Percentiles rank a stretch among this genome's conserved stretches.
Conservation (phyloP, 1,140 invertebrate genomes). For the Littorina saxatilis region DNA sequence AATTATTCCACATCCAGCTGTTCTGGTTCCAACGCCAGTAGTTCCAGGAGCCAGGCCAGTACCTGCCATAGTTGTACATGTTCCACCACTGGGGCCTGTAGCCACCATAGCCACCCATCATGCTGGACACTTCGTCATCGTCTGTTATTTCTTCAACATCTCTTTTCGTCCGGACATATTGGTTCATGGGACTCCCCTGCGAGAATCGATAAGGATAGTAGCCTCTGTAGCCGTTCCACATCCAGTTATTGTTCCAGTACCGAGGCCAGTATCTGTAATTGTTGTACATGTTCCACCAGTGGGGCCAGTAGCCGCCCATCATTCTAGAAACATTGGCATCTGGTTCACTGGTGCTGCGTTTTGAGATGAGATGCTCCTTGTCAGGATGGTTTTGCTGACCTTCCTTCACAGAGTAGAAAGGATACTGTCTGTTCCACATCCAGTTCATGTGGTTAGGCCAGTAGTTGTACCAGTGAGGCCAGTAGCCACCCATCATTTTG, state of each 20-base stretch:
- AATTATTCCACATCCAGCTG: not conserved
- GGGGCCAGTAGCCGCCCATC: conserved; percentile 12
- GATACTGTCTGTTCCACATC: conserved; percentile 8
- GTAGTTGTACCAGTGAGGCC: not conserved
- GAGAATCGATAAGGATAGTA: not conserved
- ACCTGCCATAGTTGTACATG: conserved; percentile 5
- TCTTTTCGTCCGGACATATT: not conserved
- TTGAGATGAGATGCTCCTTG: conserved; percentile 2
- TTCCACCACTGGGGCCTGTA: conserved; percentile 29
- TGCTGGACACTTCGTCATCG: conserved; percentile 9
- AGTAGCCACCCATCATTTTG: conserved; percentile 22
- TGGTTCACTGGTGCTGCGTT: conserved; percentile 17
- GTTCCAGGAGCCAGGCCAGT: conserved; percentile 23
- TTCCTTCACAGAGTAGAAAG: not conserved
- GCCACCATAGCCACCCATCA: conserved; percentile 14
- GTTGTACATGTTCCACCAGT: conserved; percentile 26
- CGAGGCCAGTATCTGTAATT: conserved; percentile 14
- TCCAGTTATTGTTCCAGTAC: not conserved
- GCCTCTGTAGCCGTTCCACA: conserved; percentile 10
- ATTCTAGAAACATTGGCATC: conserved; percentile 22
- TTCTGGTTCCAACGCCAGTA: not conserved
- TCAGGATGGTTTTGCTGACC: not conserved
- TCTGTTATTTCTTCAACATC: not conserved
- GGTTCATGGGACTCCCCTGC: not conserved
- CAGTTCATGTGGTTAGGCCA: conserved; percentile 9